phyloP scores from a whole-genome alignment of 53 echinoderm and acorn worm genomes.

The Echinometra lucunter region DNA sequence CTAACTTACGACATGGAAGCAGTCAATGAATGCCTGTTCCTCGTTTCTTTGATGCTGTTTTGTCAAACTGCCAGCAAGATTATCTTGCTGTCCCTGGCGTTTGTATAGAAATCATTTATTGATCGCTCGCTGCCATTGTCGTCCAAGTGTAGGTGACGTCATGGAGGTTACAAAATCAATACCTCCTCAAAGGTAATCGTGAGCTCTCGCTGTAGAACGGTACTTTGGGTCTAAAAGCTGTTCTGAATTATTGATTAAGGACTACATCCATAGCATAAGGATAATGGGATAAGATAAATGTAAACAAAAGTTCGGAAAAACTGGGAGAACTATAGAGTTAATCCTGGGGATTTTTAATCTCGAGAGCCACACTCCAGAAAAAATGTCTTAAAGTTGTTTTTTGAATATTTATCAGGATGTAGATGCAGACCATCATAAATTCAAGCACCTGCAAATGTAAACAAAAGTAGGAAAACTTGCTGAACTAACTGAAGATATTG shows the following conservation, averaged over 20 bases:
- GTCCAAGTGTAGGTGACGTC: conserved; percentile 18
- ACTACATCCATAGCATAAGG: not conserved
- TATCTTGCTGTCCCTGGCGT: not conserved
- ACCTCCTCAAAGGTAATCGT: not conserved
- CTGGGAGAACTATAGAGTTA: not conserved
- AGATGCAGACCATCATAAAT: no score
- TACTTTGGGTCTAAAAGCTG: not conserved
- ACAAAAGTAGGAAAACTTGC: not conserved
- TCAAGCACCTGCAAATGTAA: not conserved
- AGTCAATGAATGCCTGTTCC: not conserved
- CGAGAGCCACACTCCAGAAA: no score
- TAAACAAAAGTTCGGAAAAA: not conserved
- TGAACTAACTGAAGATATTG: not conserved
- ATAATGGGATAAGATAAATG: not conserved
- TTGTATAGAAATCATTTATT: not conserved
- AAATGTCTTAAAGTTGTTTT: not conserved
- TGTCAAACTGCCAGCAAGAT: not conserved
- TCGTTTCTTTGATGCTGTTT: not conserved
- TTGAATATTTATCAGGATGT: not conserved
- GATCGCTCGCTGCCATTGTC: not conserved
- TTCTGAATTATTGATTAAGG: conserved; percentile 4
- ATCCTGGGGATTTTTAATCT: not conserved
- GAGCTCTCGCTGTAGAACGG: not conserved
- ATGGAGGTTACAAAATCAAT: not conserved
- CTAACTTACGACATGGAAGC: not conserved